Evolutionary conservation across 2,888 invertebrate species (phyloP).

Genomic region (Apoda limacodes): DNA sequence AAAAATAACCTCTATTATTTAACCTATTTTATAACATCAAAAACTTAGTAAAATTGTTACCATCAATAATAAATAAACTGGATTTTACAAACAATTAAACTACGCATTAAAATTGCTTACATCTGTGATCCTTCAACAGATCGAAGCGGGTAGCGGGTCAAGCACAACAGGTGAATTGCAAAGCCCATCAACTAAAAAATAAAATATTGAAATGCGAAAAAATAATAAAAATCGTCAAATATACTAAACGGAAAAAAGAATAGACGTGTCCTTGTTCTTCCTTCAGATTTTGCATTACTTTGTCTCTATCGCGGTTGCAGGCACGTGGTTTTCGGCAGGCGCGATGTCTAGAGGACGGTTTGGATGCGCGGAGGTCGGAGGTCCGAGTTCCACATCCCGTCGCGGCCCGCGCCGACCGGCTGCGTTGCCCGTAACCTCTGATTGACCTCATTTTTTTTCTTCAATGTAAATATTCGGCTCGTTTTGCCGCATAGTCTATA

Average conservation of each 20-base stretch:
- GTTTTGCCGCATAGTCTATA: slow-evolving; percentile 65
- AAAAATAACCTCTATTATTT: no score
- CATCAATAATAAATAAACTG: no score
- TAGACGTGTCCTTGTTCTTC: slow-evolving; percentile 35
- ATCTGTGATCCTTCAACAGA: slow-evolving; percentile 59
- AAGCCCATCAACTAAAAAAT: slow-evolving; percentile 69
- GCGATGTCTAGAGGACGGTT: slow-evolving; percentile 29
- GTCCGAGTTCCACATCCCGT: slow-evolving; percentile 51
- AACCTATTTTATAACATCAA: no score
- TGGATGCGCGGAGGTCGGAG: slow-evolving; percentile 25
- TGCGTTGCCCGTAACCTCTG: slow-evolving; percentile 67
- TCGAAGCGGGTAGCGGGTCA: slow-evolving; percentile 67
- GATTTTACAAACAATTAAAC: no score
- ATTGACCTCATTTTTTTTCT: slow-evolving; percentile 68
- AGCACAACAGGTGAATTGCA: slow-evolving; percentile 68
- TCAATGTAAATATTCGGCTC: slow-evolving; percentile 69
- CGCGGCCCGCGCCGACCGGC: slow-evolving; percentile 66
- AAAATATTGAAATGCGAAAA: slow-evolving; percentile 70
- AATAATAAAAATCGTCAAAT: slow-evolving; percentile 67
- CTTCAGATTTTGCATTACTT: slow-evolving; percentile 19
- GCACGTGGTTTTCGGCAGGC: slow-evolving; percentile 55
- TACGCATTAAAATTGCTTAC: no score
- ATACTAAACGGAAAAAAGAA: slow-evolving; percentile 68
- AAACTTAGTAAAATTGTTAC: no score
- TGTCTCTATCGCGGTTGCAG: slow-evolving; percentile 48